These are phyloP conservation scores for Mus minutoides DNA, from an alignment of 2,797 vertebrate genomes.

Conservation along the genomic window DNA sequence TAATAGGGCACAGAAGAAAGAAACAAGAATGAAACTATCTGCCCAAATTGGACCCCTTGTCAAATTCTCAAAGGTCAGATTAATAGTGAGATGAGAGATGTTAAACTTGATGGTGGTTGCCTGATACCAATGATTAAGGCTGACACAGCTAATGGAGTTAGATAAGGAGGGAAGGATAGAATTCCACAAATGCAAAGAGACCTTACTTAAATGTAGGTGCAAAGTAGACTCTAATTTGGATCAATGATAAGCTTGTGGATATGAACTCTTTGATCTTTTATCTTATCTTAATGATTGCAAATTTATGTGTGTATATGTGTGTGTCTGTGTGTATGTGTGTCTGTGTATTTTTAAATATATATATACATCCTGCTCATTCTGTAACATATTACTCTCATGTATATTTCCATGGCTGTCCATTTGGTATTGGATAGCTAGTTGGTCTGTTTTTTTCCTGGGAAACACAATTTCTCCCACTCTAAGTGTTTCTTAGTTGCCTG, in stretches of 20 bases:
- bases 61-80: neutral
- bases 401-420: neutral
- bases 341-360: neutral
- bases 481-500: too few species aligned
- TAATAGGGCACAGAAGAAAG: neutral
- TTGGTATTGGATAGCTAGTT: neutral
- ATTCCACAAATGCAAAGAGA: neutral
- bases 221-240: constrained; percentile 41
- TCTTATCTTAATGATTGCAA: neutral
- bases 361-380: neutral
- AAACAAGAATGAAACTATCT: neutral
- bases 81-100: neutral
- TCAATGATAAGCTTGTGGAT: neutral
- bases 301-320: neutral
- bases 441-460: neutral
- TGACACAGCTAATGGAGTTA: neutral
- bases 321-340: neutral
- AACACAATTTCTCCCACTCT: too few species aligned
- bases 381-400: neutral
- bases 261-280: neutral
- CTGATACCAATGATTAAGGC: neutral
- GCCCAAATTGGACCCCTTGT: neutral
- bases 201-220: constrained; percentile 16
- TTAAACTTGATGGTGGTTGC: neutral
- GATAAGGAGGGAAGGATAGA: neutral